Evolutionary conservation across 2,888 invertebrate species (phyloP), one percentile per base, ranked within the genome.

Genomic region (Philereme transversata): DNA sequence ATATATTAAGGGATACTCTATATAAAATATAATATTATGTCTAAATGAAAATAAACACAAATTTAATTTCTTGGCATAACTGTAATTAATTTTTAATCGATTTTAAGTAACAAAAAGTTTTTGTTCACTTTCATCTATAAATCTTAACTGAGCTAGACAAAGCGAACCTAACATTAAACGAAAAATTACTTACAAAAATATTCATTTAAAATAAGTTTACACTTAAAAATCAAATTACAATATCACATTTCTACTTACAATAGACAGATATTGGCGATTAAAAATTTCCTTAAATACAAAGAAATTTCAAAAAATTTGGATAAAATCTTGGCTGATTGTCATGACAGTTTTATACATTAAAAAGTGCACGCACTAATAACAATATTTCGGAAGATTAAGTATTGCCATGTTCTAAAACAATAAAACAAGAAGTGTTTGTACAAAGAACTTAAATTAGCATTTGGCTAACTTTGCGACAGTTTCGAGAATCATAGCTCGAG

Each of bases 211-310:
- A 81, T 89, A 90, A 88, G 88, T 88, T 85, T 90, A 90, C 83
- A 87, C 80, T 86, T 88, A 90, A 78, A 87, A 89, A 90, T 87
- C 85, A 84, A 88, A 91, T 83, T 91, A 91, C 92, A 92, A 92
- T 93, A 93, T 93, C 93, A 93, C 93, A 93, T 90, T 86, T 91
- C 92, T 93, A 93, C 91, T 92, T 89, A 92, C 81, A 90, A 90
- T 90, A 90, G 91, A 91, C 89, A 92, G 91, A 91, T 90, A 90
- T 91, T 90, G 90, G 89, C 87, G 86, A 84, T 81, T 78, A 71
- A 66, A n/a, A 67, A 68, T 70, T 71, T 66, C 64, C 66, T 83
- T 86, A 81, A 74, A 80, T 82, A 79, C 79, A 85, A 82, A 74
- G 76, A 78, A 79, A 75, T 68, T 77, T 70, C 65, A 73, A 77